Evolutionary conservation across 37 sponge, comb jelly and placozoan species (phyloP).

Genomic region (Beroe ovata): DNA sequence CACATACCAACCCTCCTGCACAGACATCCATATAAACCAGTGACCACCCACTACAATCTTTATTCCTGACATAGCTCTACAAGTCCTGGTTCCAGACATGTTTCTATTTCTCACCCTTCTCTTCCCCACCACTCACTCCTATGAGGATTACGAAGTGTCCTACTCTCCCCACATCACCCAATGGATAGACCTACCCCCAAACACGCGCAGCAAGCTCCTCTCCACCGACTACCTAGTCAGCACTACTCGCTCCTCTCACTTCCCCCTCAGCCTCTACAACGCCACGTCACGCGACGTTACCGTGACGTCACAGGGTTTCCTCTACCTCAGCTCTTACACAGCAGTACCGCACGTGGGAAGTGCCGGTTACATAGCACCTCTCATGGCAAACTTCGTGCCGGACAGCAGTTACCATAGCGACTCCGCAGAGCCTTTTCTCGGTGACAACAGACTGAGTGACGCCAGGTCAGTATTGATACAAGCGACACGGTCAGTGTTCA

Average conservation of each 20-base stretch:
- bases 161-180: background rate
- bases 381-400: slow-evolving; percentile 46
- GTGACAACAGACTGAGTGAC: background rate
- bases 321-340: slow-evolving; percentile 18
- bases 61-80: no score
- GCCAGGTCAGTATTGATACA: background rate
- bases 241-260: slow-evolving; percentile 4
- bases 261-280: slow-evolving; percentile 16
- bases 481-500: background rate
- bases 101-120: background rate
- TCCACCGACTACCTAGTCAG: slow-evolving; percentile 7
- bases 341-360: background rate
- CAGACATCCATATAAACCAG: background rate
- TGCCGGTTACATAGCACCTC: slow-evolving; percentile 23
- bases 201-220: background rate
- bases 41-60: no score
- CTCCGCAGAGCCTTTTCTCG: no score
- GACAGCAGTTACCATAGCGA: no score
- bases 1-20: background rate
- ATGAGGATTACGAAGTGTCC: background rate
- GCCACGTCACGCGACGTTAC: background rate
- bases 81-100: no score
- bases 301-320: slow-evolving; percentile 22
- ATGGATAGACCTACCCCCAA: slow-evolving; percentile 2
- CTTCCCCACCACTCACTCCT: background rate